Conservation (phyloP, 2,888 invertebrate genomes). For the Geophilus truncorum region DNA sequence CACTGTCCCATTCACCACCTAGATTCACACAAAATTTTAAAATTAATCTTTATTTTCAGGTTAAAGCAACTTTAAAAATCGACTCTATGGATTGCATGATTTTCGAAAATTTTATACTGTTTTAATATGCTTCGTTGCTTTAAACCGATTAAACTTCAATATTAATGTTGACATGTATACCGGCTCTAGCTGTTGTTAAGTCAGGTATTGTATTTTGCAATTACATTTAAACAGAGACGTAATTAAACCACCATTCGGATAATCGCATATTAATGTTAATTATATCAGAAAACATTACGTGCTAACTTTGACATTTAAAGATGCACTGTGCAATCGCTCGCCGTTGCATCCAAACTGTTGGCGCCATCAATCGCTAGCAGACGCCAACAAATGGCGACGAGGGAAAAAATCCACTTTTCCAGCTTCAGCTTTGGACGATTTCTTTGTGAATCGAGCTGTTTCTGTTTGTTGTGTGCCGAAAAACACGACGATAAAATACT, state of each 20-base stretch:
- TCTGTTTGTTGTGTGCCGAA: too few relatives aligned
- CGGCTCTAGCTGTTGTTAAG: neutral
- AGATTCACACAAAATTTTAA: neutral
- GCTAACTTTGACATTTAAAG: neutral
- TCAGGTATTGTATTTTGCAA: neutral
- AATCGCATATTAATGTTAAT: neutral
- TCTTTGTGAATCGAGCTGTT: too few relatives aligned
- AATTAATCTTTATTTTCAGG: neutral
- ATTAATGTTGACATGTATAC: neutral
- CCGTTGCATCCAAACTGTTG: neutral
- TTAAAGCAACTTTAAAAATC: too few relatives aligned
- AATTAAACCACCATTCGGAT: neutral
- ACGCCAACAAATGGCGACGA: neutral
- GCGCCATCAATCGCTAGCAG: conserved; percentile 11
- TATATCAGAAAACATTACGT: neutral
- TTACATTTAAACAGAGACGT: neutral
- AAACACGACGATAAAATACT: neutral
- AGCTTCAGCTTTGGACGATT: too few relatives aligned
- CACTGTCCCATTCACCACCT: conserved; percentile 32
- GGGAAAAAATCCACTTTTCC: neutral
- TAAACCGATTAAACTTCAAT: neutral
- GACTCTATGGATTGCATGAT: too few relatives aligned
- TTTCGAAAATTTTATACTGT: neutral
- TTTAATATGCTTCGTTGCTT: neutral
- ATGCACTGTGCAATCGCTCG: neutral